Percentiles rank a stretch among this genome's conserved stretches.
Conservation (phyloP, 2,113 vertebrate genomes). For the Chauna torquata region DNA sequence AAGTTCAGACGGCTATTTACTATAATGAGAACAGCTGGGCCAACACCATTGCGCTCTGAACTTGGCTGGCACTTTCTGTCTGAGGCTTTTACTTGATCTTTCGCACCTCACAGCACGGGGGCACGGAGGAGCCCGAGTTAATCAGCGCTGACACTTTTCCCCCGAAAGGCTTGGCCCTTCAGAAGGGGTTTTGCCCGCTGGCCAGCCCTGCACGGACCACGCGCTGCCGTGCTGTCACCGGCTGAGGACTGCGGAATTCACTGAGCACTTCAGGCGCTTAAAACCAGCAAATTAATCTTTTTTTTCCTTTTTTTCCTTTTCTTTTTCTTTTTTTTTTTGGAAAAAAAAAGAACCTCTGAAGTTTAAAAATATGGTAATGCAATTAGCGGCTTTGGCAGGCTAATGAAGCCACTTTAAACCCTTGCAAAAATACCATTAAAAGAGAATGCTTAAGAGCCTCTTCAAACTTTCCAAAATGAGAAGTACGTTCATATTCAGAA, state of each 20-base stretch:
- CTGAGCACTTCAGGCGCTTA: background rate
- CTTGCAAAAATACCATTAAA: conserved; percentile 72
- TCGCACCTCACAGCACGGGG: background rate
- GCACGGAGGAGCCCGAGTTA: background rate
- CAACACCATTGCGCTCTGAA: conserved; percentile 6
- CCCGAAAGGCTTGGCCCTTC: background rate
- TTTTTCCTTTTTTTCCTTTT: background rate
- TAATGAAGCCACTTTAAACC: conserved; percentile 73
- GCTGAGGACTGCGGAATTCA: background rate
- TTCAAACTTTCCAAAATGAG: conserved; percentile 79
- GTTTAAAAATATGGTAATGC: conserved; percentile 83
- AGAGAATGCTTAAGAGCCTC: conserved; percentile 75
- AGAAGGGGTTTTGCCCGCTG: background rate
- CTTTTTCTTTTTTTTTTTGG: background rate
- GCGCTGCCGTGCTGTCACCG: background rate
- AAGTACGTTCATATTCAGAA: conserved; percentile 70
- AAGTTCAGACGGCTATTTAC: conserved; percentile 55
- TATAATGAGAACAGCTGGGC: conserved; percentile 50
- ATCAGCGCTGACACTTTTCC: background rate
- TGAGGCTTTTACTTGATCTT: conserved; percentile 14
- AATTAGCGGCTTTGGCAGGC: conserved; percentile 74
- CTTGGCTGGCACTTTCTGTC: conserved; percentile 10
- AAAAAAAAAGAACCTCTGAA: conserved; percentile 40
- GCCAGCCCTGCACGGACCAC: background rate
- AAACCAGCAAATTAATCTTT: conserved; percentile 5